Evolutionary conservation across 1,140 invertebrate genomes (phyloP), one percentile per base, ranked within the genome.

Genomic region (Pseudomyrmex dendroicus): DNA sequence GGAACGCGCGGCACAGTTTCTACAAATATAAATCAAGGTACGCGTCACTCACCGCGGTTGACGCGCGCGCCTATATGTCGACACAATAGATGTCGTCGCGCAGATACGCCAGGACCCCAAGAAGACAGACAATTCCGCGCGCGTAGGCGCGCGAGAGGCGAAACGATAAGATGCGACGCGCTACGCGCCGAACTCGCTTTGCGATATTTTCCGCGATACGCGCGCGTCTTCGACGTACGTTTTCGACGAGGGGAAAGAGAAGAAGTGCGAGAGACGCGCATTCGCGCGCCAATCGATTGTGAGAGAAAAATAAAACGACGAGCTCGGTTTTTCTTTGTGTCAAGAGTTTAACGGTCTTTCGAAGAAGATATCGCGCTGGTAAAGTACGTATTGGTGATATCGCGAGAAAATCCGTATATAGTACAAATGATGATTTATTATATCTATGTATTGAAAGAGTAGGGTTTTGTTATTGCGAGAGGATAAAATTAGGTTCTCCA

Each of bases 21-120:
- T 57, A 57, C 74, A 68, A 57, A 78, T 78, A 78, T 68, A 78
- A 78, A 78, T 78, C 74, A 78, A 68, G 52, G 67, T 25, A 52
- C 20, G 63, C 64, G 20, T 78, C 50, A 22, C 74, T 46, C 50
- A 67, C 12, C 50, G 50, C 50, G 72, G 12, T 77, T 77, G 44
- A 78, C 63, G 62, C 52, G 15, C 46, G 35, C 25, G 46, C 73
- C 9, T 22, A 20, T 54, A 25, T 5, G 35, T 44, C 52, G 63
- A 66, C 44, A 78, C 74, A 78, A 78, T 78, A 68, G 74, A 35
- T 35, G 35, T 35, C 35, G 35, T 35, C 73, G 2, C 46, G 74
- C 22, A 78, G 74, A 78, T 78, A 78, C 52, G 74, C 15, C 52
- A 67, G 35, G 61, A 44, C 35, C 73, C 8, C 52, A 67, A 35